These are phyloP conservation scores for Fulmarus glacialis DNA, from an alignment of 2,113 vertebrate species.

Conservation along the genomic window DNA sequence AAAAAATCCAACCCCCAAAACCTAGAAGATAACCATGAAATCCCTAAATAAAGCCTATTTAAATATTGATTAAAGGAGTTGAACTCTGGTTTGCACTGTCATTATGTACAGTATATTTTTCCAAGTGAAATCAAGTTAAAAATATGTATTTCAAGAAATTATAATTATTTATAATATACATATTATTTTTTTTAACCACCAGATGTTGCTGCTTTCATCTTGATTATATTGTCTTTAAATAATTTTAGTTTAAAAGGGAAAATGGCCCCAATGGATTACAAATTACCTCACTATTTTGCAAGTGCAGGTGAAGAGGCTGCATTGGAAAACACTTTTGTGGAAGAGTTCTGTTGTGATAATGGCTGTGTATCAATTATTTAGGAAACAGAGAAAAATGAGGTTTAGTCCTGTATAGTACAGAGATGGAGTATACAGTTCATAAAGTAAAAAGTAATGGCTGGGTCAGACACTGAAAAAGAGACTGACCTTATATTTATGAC, in stretches of 20 bases:
- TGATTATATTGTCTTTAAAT: background rate
- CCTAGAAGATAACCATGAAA: background rate
- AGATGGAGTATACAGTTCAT: background rate
- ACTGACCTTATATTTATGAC: constrained; percentile 24
- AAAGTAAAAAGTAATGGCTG: constrained; percentile 6
- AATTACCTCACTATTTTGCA: background rate
- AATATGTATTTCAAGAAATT: background rate
- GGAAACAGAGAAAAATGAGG: background rate
- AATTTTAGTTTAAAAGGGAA: background rate
- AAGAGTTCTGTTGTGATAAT: constrained; percentile 7
- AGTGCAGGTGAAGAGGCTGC: background rate
- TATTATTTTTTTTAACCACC: background rate
- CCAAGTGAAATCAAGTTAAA: background rate
- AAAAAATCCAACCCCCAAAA: background rate
- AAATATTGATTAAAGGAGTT: background rate
- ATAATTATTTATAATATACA: background rate
- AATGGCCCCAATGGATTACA: background rate
- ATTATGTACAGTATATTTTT: background rate
- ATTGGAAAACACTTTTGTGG: background rate
- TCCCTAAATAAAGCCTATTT: background rate
- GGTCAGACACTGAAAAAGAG: background rate
- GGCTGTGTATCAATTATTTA: background rate
- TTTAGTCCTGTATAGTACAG: background rate
- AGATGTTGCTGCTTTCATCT: background rate
- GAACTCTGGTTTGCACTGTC: background rate